A percentile compares a stretch with the other conserved stretches of the same genome.
Evolutionary conservation across 2,888 invertebrate species (phyloP).

Genomic region (Callinectes sapidus): DNA sequence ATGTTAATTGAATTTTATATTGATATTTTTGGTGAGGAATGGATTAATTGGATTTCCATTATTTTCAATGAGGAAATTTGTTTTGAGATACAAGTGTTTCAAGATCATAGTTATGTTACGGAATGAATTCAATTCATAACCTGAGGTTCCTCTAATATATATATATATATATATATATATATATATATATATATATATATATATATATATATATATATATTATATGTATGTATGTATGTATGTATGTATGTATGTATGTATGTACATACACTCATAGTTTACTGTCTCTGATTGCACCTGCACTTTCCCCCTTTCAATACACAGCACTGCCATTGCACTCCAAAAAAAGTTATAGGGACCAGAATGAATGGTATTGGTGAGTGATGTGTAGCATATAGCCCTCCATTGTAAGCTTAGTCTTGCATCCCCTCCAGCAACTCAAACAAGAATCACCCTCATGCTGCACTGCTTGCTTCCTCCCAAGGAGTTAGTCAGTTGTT

Average conservation of each 20-base stretch:
- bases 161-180: not conserved
- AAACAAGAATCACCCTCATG: not conserved
- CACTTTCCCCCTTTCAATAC: conserved; percentile 56
- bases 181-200: not conserved
- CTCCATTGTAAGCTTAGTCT: conserved; percentile 23
- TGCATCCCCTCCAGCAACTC: conserved; percentile 29
- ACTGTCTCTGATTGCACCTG: conserved; percentile 47
- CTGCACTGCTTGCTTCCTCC: conserved; percentile 12
- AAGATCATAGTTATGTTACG: too few species aligned
- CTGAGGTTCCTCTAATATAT: too few species aligned
- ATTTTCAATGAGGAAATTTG: too few species aligned
- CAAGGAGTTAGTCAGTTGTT: not conserved
- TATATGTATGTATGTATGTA: too few species aligned
- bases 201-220: not conserved
- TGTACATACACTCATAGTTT: not conserved
- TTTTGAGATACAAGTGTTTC: too few species aligned
- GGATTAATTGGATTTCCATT: too few species aligned
- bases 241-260: too few species aligned
- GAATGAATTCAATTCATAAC: too few species aligned
- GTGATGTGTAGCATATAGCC: conserved; percentile 39
- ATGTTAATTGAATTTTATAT: too few species aligned
- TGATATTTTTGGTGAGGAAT: too few species aligned
- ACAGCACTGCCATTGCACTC: conserved; percentile 62
- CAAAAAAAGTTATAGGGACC: conserved; percentile 56
- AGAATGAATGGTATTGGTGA: conserved; percentile 55